Conservation (phyloP, 2,888 invertebrate species). For the Pyralis farinalis region DNA sequence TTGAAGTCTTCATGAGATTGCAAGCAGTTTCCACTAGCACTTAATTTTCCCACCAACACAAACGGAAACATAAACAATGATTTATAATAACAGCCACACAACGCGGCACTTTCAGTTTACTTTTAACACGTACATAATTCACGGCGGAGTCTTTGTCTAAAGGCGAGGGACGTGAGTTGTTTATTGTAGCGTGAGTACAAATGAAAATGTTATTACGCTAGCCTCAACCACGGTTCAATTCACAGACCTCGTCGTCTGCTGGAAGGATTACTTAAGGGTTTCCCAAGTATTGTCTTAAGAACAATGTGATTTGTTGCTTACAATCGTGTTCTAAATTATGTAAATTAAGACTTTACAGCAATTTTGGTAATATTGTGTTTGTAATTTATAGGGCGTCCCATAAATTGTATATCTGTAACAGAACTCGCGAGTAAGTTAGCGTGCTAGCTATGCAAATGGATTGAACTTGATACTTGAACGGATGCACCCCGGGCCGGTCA, state of each 20-base stretch:
- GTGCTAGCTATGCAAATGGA: conserved; percentile 46
- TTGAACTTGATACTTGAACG: conserved; percentile 48
- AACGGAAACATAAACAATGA: conserved; percentile 82
- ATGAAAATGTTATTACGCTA: conserved; percentile 79
- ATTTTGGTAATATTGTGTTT: not conserved
- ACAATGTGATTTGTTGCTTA: not conserved
- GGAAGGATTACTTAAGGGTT: conserved; percentile 26
- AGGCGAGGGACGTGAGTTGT: conserved; percentile 79
- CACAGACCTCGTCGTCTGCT: conserved; percentile 33
- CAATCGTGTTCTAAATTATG: not conserved
- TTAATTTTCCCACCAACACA: conserved; percentile 74
- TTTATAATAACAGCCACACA: conserved; percentile 79
- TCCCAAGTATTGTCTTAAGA: not conserved
- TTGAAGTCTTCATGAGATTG: conserved; percentile 57
- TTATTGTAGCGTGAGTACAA: conserved; percentile 78
- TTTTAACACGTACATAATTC: conserved; percentile 81
- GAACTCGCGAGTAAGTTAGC: conserved; percentile 29
- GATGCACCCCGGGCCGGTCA: conserved; percentile 33
- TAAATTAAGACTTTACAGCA: not conserved
- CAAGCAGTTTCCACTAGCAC: conserved; percentile 68
- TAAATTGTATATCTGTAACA: conserved; percentile 29
- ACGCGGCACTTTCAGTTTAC: conserved; percentile 80
- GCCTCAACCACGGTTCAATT: conserved; percentile 50
- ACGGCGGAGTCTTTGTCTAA: conserved; percentile 78
- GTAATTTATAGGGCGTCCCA: not conserved